Evolutionary conservation across 2,797 vertebrate species (phyloP), one percentile per base, ranked within the genome.

Genomic region (Oreonectes daqikongensis): DNA sequence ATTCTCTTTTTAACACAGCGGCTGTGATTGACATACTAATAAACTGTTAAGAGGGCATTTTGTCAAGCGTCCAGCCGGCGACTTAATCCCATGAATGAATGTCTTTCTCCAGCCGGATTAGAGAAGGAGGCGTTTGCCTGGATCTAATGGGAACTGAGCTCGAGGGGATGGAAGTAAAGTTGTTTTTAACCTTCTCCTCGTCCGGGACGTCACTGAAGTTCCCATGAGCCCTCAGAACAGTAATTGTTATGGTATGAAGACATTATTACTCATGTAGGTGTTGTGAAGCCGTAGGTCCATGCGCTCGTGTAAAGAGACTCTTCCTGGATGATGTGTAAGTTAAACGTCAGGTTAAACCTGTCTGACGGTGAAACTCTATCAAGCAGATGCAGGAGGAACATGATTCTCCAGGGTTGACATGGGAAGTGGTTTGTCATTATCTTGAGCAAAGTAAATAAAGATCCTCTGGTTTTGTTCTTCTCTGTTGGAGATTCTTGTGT

Each of bases 11-110:
- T 67, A 88, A 87, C 89, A 86, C 87, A 72, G 66, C 72, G 79
- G 77, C 83, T 90, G 89, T 90, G 90, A 88, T 89, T 87, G 89
- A 88, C 90, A 90, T 90, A 89, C 90, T 89, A 91, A 90, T 92
- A 86, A 91, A 86, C 81, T 81, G 70, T 81, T 88, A 89, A 89
- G 85, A 85, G 84, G 77, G 84, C 85, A 77, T 86, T 92, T 89
- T 89, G 85, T 90, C 86, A 86, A 85, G 84, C 85, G 78, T 69
- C 85, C 86, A 87, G 82, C 42, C 75, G 80, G 79, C 53, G 79
- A 83, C 87, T 85, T 87, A 91, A 88, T 88, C 86, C 85, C 65
- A 67, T 77, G 80, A 89, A 90, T 87, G 88, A 81, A 79, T 75
- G 72, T 77, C 30, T 70, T 78, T 84, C 70, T 75, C 24, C 28